Base-by-base conservation (phyloP, 2,888 invertebrate species). In the Brachyopa scutellaris region DNA sequence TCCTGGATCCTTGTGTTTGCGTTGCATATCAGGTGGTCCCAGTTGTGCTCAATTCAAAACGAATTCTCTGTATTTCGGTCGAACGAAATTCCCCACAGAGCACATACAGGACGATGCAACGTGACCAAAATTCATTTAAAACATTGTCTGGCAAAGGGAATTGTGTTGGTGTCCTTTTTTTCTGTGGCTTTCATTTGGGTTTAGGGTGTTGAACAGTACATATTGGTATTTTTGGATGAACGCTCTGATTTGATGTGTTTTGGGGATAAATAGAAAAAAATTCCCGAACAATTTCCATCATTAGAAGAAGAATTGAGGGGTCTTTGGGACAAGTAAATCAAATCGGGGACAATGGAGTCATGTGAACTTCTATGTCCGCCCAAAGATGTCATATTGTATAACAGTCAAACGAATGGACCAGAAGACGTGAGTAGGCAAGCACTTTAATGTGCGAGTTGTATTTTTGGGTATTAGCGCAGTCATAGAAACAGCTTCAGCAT, bases 41-140 rank as follows among this genome's bases (percentile, higher is more conserved):
- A 45, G 33, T 21, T 45, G 72, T 67, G 40, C 67, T 73, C 61
- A 21, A 51, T 59, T 51, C 40, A 40, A 51, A 70, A 51, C 40
- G 61, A 70, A 42, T 61, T 70, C 40, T 70, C 40, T 40, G 40
- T 55, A 42, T 8, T 64, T 36, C 7, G 33, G n/a, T 57, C 13
- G 51, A 61, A 55, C 38, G 13, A 4, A 36, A 66, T 72, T 66
- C 53, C 45, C 66, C 23, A 9, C 9, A 21, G 61, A 21, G 61
- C 47, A 73, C 40, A 53, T 73, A 55, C 53, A 62, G 29, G 51
- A 49, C 55, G 26, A 31, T 19, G 67, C 79, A 67, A 79, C 79
- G 79, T 79, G 79, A 79, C 59, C 61, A 62, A 73, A 79, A 79
- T 73, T 67, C 67, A 49, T 23, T 61, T 19, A 59, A 73, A 61